Evolutionary conservation across 2,888 invertebrate genomes (phyloP), one percentile per base, ranked within the genome.

Genomic region (Villa cingulata): DNA sequence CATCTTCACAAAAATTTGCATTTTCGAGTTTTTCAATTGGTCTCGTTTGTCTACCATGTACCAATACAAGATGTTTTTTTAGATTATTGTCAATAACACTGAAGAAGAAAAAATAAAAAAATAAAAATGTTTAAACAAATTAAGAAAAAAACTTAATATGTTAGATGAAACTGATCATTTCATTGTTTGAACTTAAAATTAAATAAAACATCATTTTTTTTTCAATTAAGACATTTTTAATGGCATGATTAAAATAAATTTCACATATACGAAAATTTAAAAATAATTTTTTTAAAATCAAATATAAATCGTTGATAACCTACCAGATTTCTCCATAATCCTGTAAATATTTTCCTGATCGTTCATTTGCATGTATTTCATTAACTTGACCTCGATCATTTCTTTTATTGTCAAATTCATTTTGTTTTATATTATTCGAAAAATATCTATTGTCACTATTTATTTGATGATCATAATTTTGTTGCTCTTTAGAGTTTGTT

Each of bases 31-130:
- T 54, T 36, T 56, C 56, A 19, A 61, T 53, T 1, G 59, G 56
- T 18, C 44, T 49, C 6, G 58, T 52, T 18, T 57, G 53, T 20
- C 55, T 57, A n/a, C 60, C 57, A 46, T 62, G 60, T 6, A 62
- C 61, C 46, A 63, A 53, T 0, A 62, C 59, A 20, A 59, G 56
- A 50, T 61, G 59, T 43, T 59, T 48, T 37, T 52, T 46, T 27
- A 56, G 37, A 40, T 54, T 55, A 16, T 38, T 36, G 7, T 32
- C 29, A 41, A 41, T 41, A 27, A 27, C 46, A 45, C 45, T 49
- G 46, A 12, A 49, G 41, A 40, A 41, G 44, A 47, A 29, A 29
- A 47, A 32, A 32, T 3, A 32, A 32, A 12, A 41, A 18, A 46
- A 14, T 18, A 39, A 29, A 39, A 23, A 12, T 12, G 6, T 27